phyloP scores from a whole-genome alignment of 2,888 invertebrate genomes.

The Helleia helle region DNA sequence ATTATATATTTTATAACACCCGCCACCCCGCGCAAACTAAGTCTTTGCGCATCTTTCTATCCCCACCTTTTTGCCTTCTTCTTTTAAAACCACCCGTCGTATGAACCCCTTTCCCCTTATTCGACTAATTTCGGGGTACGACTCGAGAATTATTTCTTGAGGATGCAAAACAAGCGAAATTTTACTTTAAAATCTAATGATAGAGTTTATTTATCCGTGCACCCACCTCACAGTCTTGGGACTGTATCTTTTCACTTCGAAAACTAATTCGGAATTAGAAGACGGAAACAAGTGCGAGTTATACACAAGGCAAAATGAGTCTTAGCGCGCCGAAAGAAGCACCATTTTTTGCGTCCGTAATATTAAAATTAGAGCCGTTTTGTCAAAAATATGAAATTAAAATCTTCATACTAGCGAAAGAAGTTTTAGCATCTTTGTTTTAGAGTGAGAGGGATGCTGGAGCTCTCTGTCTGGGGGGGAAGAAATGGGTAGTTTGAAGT shows the following conservation, averaged over 20 bases:
- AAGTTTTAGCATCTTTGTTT: slow-evolving; percentile 75
- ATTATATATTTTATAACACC: slow-evolving; percentile 75
- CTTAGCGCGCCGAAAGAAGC: slow-evolving; percentile 24
- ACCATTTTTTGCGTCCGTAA: slow-evolving; percentile 22
- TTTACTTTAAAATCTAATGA: slow-evolving; percentile 29
- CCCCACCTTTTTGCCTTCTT: slow-evolving; percentile 73
- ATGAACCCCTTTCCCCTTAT: slow-evolving; percentile 72
- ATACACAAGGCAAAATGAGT: slow-evolving; percentile 21
- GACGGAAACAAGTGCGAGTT: slow-evolving; percentile 59
- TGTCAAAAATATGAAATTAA: slow-evolving; percentile 75
- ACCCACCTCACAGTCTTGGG: slow-evolving; percentile 56
- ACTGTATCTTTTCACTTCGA: slow-evolving; percentile 75
- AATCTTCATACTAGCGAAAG: slow-evolving; percentile 75
- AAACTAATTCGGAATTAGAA: slow-evolving; percentile 72
- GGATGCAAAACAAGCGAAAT: slow-evolving; percentile 34
- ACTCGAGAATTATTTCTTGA: slow-evolving; percentile 73
- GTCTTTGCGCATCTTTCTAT: slow-evolving; percentile 75
- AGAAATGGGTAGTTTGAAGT: slow-evolving; percentile 71
- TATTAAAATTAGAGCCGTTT: slow-evolving; percentile 68
- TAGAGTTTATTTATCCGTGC: slow-evolving; percentile 34
- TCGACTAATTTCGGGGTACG: slow-evolving; percentile 74
- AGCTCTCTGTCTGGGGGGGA: slow-evolving; percentile 53
- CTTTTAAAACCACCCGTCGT: slow-evolving; percentile 73
- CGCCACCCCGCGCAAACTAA: slow-evolving; percentile 65
- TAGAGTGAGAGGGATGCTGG: slow-evolving; percentile 67